Evolutionary conservation across 2,888 invertebrate genomes (phyloP), one percentile per base, ranked within the genome.

Genomic region (Podotricha telesiphe): DNA sequence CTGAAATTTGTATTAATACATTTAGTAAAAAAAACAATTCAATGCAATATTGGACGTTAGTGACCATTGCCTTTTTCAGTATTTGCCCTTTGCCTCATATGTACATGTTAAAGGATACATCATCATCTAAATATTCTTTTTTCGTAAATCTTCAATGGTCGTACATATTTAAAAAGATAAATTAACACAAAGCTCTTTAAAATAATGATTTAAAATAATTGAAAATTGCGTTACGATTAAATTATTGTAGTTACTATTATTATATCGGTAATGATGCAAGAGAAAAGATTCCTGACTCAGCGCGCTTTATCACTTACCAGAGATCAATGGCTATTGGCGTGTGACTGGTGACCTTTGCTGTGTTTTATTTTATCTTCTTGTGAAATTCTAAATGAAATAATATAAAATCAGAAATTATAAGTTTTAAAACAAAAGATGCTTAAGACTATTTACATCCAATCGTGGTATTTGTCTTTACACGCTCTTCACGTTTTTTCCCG

Each of bases 181-280:
- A 28, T 6, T 28, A 6, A 28, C 28, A 28, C 28, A 2, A 28
- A 28, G 3, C 28, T 28, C 28, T 11, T 13, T 7, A 42, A 11
- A 13, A 42, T 13, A 3, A 11, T 42, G 13, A 42, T 42, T 13
- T 2, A 42, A 42, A 13, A 2, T 42, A 13, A 42, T 13, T 13
- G 2, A 13, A 42, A 42, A 42, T 42, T 13, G 42, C 37, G 13
- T 42, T 42, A 42, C 13, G 42, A 42, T 13, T 13, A 42, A 13
- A 42, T 42, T 13, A 42, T 42, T 42, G 13, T 42, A 42, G 13
- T 42, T 40, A 15, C 15, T 19, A 0, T 37, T 19, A 0, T 37
- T 42, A 51, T 64, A 20, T 20, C 15, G 22, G 37, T 63, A n/a
- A 68, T 78, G 78, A 79, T 77, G 79, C 78, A 79, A 78, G 76